Evolutionary conservation across 2,797 vertebrate genomes (phyloP).

Genomic region (Enteromius fasciolatus): DNA sequence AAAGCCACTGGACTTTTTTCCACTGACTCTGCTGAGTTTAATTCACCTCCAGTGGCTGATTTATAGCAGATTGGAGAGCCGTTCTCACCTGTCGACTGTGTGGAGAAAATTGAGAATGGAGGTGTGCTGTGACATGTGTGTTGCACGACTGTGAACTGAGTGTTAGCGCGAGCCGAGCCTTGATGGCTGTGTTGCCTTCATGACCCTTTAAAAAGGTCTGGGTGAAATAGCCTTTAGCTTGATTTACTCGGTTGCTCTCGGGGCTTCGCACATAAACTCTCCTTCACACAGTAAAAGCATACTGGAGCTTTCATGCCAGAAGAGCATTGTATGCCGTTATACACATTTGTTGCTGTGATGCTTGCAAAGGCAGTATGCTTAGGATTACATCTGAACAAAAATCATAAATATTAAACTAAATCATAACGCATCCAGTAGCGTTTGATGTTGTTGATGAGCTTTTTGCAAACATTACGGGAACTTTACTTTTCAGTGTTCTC

Average conservation of each 20-base stretch:
- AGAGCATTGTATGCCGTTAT: background rate
- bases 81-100: conserved; percentile 66
- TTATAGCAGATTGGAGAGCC: conserved; percentile 62
- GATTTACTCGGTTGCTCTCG: conserved; percentile 71
- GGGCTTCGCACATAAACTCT: conserved; percentile 56
- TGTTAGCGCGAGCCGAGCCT: conserved; percentile 63
- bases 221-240: conserved; percentile 66
- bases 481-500: background rate
- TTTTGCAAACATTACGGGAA: background rate
- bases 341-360: background rate
- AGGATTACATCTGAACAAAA: background rate
- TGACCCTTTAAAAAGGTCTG: conserved; percentile 61
- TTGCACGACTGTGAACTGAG: conserved; percentile 64
- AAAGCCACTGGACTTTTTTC: conserved; percentile 48
- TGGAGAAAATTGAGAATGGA: conserved; percentile 66
- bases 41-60: conserved; percentile 64
- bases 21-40: conserved; percentile 60
- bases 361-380: background rate
- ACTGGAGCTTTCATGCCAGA: conserved; percentile 20
- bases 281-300: conserved; percentile 43
- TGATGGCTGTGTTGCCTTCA: conserved; percentile 68
- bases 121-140: conserved; percentile 70
- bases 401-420: background rate
- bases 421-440: background rate
- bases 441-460: background rate